phyloP scores from a whole-genome alignment of 2,797 vertebrate genomes.

The Siniperca obscura region DNA sequence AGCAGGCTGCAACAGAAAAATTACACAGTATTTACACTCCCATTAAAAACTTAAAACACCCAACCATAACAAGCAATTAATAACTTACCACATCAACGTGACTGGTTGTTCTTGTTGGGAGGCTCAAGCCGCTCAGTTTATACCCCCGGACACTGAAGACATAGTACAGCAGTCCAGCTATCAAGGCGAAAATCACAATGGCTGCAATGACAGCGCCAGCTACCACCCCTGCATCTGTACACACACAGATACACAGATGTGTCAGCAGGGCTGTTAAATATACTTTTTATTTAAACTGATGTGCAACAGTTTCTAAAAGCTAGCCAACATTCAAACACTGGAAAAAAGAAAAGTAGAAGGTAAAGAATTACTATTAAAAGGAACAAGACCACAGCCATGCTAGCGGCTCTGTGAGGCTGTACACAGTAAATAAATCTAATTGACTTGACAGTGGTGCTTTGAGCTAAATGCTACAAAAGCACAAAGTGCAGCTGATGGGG shows the following conservation, averaged over 20 bases:
- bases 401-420: too few relatives aligned
- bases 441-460: not conserved
- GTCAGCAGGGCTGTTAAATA: not conserved
- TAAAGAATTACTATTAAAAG: too few relatives aligned
- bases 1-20: conserved; percentile 79
- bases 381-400: too few relatives aligned
- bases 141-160: conserved; percentile 72
- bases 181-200: conserved; percentile 50
- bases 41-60: fast-evolving
- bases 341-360: too few relatives aligned
- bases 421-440: not conserved
- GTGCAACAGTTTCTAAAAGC: not conserved
- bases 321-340: not conserved
- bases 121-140: conserved; percentile 67
- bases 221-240: conserved; percentile 61
- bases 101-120: conserved; percentile 52
- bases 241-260: not conserved
- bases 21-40: not conserved
- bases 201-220: conserved; percentile 71
- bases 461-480: not conserved
- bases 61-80: not conserved
- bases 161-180: conserved; percentile 77
- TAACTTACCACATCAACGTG: conserved; percentile 76
- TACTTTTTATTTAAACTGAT: not conserved
- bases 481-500: too few relatives aligned